Base-by-base conservation (phyloP, 2,113 vertebrate genomes). In the Galemys pyrenaicus region DNA sequence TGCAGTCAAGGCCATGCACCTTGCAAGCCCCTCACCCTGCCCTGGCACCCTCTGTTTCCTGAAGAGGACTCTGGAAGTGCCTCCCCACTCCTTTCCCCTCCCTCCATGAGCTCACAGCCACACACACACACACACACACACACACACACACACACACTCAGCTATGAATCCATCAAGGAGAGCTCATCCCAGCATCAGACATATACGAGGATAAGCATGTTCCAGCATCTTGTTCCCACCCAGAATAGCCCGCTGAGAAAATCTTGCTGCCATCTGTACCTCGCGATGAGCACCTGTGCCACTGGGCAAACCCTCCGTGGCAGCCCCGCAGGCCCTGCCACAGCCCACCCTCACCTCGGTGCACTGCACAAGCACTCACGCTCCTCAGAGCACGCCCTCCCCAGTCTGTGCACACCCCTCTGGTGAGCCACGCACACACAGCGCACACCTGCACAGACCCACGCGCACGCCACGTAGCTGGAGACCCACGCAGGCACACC, bases 141-240 rank as follows among this genome's bases (percentile, higher is more conserved):
- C 67, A 49, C 24, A n/a, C 82, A 30, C 17, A 28, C 26, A 46
- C 67, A 49, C 24, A n/a, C 82, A 56, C 71, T 37, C 30, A 79
- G 87, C 81, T 93, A 91, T 51, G 58, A 56, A 88, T 95, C 94
- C 90, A 75, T 89, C 49, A 41, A 44, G 37, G 37, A 54, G 9
- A 20, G 70, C 51, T 70, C 41, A 4, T 41, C 49, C 46, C 94
- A 78, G 39, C 65, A 81, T 85, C 90, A 75, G 62, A 91, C 54
- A 24, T 56, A 56, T 56, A 56, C 24, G 24, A 96, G 67, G 78
- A 94, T 26, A 46, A 92, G 67, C 81, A 11, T 39, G 4, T 89
- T 85, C 65, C 65, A 87, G 95, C 84, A 44, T 87, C 81, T 51
- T 44, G 46, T 46, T 95, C 73, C 95, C 67, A 10, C 95, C 92